Evolutionary conservation across 2,888 invertebrate species (phyloP).

Genomic region (Caradrina kadenii): DNA sequence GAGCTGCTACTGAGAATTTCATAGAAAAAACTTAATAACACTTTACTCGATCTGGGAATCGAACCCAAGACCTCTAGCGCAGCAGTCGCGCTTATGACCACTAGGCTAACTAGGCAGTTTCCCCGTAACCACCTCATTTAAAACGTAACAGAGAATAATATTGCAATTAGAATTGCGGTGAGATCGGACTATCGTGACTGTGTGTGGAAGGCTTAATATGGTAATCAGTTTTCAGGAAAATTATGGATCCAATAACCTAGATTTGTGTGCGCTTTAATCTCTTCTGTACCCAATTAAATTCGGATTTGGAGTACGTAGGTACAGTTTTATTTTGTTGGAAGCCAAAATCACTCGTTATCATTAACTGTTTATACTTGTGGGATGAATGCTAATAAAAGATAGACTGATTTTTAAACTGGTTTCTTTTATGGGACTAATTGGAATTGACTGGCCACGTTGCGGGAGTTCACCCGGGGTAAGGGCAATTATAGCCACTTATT

Average conservation of each 20-base stretch:
- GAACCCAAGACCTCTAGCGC: too few relatives aligned
- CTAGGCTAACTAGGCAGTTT: too few relatives aligned
- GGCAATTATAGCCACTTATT: too few relatives aligned
- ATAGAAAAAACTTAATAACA: too few relatives aligned
- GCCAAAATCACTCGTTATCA: background rate
- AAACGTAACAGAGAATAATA: constrained; percentile 18
- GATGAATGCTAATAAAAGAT: background rate
- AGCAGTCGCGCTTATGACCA: too few relatives aligned
- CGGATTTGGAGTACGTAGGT: constrained; percentile 21
- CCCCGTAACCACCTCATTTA: constrained; percentile 6
- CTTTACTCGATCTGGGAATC: too few relatives aligned
- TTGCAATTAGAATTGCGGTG: constrained; percentile 33
- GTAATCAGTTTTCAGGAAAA: constrained; percentile 39
- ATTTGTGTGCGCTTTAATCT: constrained; percentile 36
- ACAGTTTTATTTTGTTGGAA: constrained; percentile 10
- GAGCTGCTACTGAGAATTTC: too few relatives aligned
- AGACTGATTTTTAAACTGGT: too few relatives aligned
- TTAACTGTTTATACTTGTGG: background rate
- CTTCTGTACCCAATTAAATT: constrained; percentile 24
- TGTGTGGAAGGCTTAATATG: constrained; percentile 13
- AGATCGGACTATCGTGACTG: background rate
- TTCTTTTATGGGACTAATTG: too few relatives aligned
- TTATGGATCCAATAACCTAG: constrained; percentile 23
- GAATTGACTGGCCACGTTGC: too few relatives aligned
- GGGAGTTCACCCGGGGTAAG: too few relatives aligned